These are phyloP conservation scores for Aptenodytes patagonicus DNA, from an alignment of 2,113 vertebrate genomes.

Conservation along the genomic window DNA sequence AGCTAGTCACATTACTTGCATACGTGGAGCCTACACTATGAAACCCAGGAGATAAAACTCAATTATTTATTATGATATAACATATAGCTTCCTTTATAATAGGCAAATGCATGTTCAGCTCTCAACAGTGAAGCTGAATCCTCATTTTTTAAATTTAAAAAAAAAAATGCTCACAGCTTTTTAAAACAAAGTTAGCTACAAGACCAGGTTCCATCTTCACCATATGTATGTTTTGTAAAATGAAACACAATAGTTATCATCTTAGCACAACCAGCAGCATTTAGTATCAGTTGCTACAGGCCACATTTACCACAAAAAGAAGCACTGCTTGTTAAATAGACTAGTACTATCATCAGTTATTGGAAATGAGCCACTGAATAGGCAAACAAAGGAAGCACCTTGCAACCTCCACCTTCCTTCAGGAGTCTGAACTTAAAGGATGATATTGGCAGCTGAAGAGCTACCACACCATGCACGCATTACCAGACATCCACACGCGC, in stretches of 20 bases:
- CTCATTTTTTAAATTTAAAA: background rate
- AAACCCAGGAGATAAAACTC: background rate
- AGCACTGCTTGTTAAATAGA: background rate
- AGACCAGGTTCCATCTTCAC: background rate
- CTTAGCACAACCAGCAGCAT: background rate
- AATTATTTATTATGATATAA: background rate
- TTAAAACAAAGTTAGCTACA: background rate
- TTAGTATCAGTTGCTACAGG: background rate
- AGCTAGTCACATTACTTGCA: background rate
- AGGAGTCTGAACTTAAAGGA: background rate
- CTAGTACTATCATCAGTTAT: background rate
- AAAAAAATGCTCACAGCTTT: background rate
- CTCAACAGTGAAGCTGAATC: background rate
- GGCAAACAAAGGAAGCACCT: background rate
- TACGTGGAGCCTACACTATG: background rate
- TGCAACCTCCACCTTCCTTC: background rate
- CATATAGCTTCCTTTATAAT: background rate
- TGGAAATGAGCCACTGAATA: background rate
- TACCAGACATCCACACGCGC: background rate
- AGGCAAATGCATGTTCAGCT: background rate
- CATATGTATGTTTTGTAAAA: background rate
- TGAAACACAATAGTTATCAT: background rate
- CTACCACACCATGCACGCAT: accelerated
- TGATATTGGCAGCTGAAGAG: background rate
- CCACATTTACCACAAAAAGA: background rate